These are phyloP conservation scores for Eueides isabella DNA, from an alignment of 1,140 invertebrate genomes.

Conservation along the genomic window DNA sequence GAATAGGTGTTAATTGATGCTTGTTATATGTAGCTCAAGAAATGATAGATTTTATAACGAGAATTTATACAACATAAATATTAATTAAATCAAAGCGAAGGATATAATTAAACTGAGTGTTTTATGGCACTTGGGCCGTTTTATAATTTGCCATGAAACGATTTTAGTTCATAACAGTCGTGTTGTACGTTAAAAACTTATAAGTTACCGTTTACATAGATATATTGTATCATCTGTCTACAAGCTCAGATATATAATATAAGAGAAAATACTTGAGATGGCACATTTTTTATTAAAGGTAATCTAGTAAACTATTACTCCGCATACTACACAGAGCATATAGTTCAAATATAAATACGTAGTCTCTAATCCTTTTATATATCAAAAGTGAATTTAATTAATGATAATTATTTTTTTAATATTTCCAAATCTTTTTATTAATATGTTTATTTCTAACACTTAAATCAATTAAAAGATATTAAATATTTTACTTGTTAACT, in stretches of 20 bases:
- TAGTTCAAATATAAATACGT: too few relatives aligned
- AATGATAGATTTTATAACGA: slow-evolving; percentile 28
- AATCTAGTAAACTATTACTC: neutral
- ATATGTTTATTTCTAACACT: too few relatives aligned
- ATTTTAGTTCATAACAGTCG: slow-evolving; percentile 11
- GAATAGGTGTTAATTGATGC: slow-evolving; percentile 28
- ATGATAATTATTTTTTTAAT: too few relatives aligned
- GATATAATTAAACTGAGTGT: slow-evolving; percentile 24
- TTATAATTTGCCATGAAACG: slow-evolving; percentile 11
- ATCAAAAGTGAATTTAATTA: too few relatives aligned
- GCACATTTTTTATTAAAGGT: neutral
- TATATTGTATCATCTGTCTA: too few relatives aligned
- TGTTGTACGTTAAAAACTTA: neutral
- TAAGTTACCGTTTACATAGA: neutral
- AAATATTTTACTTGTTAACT: too few relatives aligned
- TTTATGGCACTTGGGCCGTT: slow-evolving; percentile 8
- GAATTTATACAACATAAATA: slow-evolving; percentile 30
- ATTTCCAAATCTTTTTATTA: too few relatives aligned
- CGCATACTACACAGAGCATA: neutral
- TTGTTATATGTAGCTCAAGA: slow-evolving; percentile 22
- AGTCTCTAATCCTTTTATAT: too few relatives aligned
- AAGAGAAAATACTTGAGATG: neutral
- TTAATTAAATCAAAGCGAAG: slow-evolving; percentile 23
- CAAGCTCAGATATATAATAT: neutral
- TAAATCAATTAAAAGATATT: too few relatives aligned